Base-by-base conservation (phyloP, 2,888 invertebrate species). In the Malthinus seriepunctatus region DNA sequence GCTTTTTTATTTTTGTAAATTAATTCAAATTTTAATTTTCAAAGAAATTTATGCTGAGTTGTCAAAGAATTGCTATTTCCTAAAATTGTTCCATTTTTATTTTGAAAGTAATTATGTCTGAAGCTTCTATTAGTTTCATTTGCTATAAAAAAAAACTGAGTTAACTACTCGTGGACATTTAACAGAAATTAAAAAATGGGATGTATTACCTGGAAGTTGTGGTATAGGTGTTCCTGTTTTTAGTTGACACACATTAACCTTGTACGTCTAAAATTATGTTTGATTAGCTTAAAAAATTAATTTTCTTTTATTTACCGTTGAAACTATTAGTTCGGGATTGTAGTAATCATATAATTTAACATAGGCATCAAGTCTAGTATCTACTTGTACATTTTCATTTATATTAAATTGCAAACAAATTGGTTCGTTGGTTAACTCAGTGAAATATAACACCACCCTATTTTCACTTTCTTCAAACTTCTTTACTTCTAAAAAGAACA, bases 301-400 rank as follows among this genome's bases (percentile, higher is more conserved):
- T 4, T 5, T n/a, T 45, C 10, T 31, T 31, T n/a, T 5, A 23
- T 5, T 70, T 74, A 86, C 87, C 76, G 81, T 82, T 0, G 82
- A 63, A 11, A 72, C 64, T 56, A 70, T 67, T 15, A 81, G 71
- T 51, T 80, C 80, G 0, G 86, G 86, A 44, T 81, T 82, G 68
- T 88, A 89, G 67, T 89, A 89, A 75, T 89, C 88, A 47, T 83
- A 81, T 0, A 88, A 72, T 56, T 81, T 82, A 1, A 83, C 82
- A 60, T 82, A 79, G 0, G 85, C 86, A 0, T 86, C 82, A 14
- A 80, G 75, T 7, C 80, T 76, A 48, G 76, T 73, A 60, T 82
- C 81, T 2, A 84, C 78, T 8, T 80, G 65, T 31, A 75, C 73
- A 61, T 80, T 78, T 59, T 82, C 79, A 34, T 75, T 77, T 8